A percentile compares a stretch with the other conserved stretches of the same genome.
phyloP scores from a whole-genome alignment of 2,113 vertebrate species.

The Perca fluviatilis region DNA sequence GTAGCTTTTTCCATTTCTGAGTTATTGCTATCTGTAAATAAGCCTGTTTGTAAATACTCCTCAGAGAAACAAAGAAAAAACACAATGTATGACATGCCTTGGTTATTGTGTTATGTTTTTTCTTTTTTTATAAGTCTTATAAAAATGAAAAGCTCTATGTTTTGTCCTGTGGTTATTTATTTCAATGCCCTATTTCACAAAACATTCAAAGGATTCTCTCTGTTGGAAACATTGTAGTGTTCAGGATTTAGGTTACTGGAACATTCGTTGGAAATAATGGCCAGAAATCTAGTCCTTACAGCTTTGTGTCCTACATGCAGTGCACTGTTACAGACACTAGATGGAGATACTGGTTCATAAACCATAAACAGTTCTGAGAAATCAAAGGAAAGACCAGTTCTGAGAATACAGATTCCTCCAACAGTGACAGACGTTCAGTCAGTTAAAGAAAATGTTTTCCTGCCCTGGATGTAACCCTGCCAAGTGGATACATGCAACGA shows the following conservation, averaged over 20 bases:
- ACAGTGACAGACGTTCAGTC: no score
- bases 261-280: neutral
- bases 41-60: slow-evolving; percentile 81
- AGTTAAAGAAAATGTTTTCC: neutral
- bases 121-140: slow-evolving; percentile 80
- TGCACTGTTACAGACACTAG: slow-evolving; percentile 42
- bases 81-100: slow-evolving; percentile 78
- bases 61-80: slow-evolving; percentile 78
- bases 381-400: neutral
- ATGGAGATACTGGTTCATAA: slow-evolving; percentile 31
- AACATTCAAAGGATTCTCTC: neutral
- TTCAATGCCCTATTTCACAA: neutral
- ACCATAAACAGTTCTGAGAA: neutral
- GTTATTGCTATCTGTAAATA: slow-evolving; percentile 78
- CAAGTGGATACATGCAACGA: no score
- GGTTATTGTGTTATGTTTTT: slow-evolving; percentile 75
- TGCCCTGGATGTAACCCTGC: neutral
- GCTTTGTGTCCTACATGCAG: neutral
- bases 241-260: neutral
- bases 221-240: neutral
- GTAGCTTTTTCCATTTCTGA: slow-evolving; percentile 71
- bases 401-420: neutral
- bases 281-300: neutral
- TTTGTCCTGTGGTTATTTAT: slow-evolving; percentile 45
- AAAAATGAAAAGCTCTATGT: slow-evolving; percentile 70